Conservation (phyloP, 2,113 vertebrate genomes). For the Laticauda colubrina region DNA sequence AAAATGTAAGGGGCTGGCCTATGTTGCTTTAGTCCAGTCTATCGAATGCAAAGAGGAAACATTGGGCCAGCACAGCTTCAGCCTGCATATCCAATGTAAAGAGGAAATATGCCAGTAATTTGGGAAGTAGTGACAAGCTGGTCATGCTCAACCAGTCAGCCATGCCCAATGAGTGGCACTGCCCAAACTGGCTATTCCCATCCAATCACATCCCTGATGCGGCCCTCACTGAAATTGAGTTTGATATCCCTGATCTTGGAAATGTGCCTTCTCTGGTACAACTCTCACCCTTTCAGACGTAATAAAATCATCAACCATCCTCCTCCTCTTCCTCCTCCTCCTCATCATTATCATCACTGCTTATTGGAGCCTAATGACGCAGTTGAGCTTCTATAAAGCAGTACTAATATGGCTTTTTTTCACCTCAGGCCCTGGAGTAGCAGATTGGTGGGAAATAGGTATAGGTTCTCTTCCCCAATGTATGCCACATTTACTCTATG, state of each 20-base stretch:
- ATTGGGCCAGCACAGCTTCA: too few relatives aligned
- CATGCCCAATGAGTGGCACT: too few relatives aligned
- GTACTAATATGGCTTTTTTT: not conserved
- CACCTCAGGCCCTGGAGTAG: not conserved
- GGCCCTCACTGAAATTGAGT: too few relatives aligned
- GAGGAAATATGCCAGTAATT: too few relatives aligned
- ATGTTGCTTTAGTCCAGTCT: too few relatives aligned
- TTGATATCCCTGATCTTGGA: not conserved
- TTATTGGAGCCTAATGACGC: not conserved
- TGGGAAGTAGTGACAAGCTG: too few relatives aligned
- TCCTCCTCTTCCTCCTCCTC: not conserved
- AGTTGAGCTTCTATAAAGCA: not conserved
- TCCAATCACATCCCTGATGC: too few relatives aligned
- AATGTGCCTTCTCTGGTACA: not conserved
- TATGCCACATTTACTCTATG: not conserved
- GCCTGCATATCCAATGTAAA: too few relatives aligned
- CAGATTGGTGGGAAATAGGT: not conserved
- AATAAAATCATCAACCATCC: not conserved
- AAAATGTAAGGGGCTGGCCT: too few relatives aligned
- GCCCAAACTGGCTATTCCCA: too few relatives aligned
- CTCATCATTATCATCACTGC: not conserved
- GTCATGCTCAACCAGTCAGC: too few relatives aligned
- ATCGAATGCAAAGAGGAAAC: too few relatives aligned
- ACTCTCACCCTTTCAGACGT: not conserved
- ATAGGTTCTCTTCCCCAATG: not conserved